Evolutionary conservation across 1,140 invertebrate genomes (phyloP).

Genomic region (Diprion similis): DNA sequence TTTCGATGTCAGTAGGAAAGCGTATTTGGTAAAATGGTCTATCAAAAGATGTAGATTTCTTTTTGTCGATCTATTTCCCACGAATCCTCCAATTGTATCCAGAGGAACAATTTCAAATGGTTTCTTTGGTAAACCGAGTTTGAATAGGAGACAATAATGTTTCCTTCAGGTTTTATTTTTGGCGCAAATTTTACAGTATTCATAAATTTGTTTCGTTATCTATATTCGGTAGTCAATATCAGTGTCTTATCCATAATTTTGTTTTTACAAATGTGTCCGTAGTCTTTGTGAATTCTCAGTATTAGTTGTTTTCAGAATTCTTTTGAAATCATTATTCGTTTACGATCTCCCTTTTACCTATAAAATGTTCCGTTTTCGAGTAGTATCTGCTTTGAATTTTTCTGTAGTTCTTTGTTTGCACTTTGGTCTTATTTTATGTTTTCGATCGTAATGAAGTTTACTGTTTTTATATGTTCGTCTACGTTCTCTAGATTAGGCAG

Average conservation of each 20-base stretch:
- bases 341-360: slow-evolving; percentile 27
- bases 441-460: not conserved
- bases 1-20: slow-evolving; percentile 22
- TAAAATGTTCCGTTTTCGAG: slow-evolving; percentile 22
- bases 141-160: not conserved
- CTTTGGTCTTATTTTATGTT: not conserved
- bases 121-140: slow-evolving; percentile 8
- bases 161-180: slow-evolving; percentile 9
- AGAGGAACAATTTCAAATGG: slow-evolving; percentile 26
- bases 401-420: slow-evolving; percentile 15
- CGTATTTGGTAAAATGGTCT: slow-evolving; percentile 28
- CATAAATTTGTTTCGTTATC: slow-evolving; percentile 21
- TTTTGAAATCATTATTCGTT: slow-evolving; percentile 30
- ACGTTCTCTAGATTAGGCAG: not conserved
- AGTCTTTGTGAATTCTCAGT: slow-evolving; percentile 17
- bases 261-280: slow-evolving; percentile 25
- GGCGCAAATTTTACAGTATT: slow-evolving; percentile 25
- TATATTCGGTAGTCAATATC: slow-evolving; percentile 30
- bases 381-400: slow-evolving; percentile 26
- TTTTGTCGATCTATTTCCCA: slow-evolving; percentile 12
- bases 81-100: slow-evolving; percentile 25
- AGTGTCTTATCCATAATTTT: slow-evolving; percentile 21
- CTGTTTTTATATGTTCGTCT: not conserved
- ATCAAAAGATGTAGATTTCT: slow-evolving; percentile 25
- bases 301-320: slow-evolving; percentile 24